phyloP scores from a whole-genome alignment of 2,888 invertebrate species.

The Mythimna loreyi region DNA sequence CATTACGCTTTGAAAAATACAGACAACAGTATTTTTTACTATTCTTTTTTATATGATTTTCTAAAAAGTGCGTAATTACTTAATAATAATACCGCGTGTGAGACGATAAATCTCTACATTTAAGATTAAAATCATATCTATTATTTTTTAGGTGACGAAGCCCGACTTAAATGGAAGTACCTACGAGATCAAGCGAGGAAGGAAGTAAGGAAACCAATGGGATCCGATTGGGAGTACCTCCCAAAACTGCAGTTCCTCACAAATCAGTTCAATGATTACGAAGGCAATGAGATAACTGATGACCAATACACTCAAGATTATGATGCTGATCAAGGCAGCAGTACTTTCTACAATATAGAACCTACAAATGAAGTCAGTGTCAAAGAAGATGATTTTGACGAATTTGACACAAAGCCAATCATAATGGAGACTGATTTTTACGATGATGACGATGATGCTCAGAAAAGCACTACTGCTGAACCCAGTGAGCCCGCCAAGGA shows the following conservation, averaged over 20 bases:
- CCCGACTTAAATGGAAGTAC: conserved; percentile 87
- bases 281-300: conserved; percentile 77
- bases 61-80: too few relatives aligned
- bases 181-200: conserved; percentile 87
- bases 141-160: conserved; percentile 81
- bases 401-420: conserved; percentile 87
- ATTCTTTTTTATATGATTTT: too few relatives aligned
- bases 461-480: conserved; percentile 70
- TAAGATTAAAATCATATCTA: not conserved
- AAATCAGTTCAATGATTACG: conserved; percentile 87
- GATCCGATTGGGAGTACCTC: conserved; percentile 85
- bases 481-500: conserved; percentile 77
- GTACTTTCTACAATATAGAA: conserved; percentile 74
- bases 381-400: conserved; percentile 87
- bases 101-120: not conserved
- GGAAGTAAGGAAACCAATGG: conserved; percentile 83
- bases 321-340: conserved; percentile 76
- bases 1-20: too few relatives aligned
- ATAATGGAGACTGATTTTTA: conserved; percentile 88
- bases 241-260: conserved; percentile 85
- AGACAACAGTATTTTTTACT: too few relatives aligned
- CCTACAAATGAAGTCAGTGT: conserved; percentile 68
- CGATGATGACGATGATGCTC: conserved; percentile 85
- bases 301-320: conserved; percentile 74
- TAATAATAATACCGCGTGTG: too few relatives aligned